phyloP scores from a whole-genome alignment of 2,113 vertebrate species.

The zebrafish (Danio rerio) region DNA sequence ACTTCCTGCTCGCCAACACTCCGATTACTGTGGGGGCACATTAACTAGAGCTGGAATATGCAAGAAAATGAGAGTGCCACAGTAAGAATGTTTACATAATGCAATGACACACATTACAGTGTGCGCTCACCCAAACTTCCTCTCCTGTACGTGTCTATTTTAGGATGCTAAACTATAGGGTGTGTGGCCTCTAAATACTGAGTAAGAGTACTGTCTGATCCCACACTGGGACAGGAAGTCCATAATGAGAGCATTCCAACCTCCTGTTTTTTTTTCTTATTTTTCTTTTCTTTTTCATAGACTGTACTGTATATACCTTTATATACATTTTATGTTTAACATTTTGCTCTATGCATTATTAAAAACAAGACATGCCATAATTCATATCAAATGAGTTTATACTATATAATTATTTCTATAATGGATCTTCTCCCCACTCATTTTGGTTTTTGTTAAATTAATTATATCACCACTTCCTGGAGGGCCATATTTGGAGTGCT shows the following conservation, averaged over 20 bases:
- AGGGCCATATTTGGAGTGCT: conserved; percentile 55
- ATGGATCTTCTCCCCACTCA: background rate
- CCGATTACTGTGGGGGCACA: conserved; percentile 41
- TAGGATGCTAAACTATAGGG: conserved; percentile 60
- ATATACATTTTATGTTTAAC: background rate
- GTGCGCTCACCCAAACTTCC: conserved; percentile 30
- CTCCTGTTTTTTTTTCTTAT: conserved; percentile 29
- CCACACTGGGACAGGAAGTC: conserved; percentile 58
- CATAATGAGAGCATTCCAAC: conserved; percentile 52
- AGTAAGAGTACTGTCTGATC: conserved; percentile 42
- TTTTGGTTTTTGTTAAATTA: background rate
- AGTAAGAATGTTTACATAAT: conserved; percentile 44
- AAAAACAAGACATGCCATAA: no score
- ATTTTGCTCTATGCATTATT: background rate
- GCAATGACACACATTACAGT: conserved; percentile 40
- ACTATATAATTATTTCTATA: background rate
- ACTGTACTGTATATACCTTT: conserved; percentile 27
- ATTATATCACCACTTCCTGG: conserved; percentile 29
- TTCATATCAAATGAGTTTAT: no score
- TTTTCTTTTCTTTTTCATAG: background rate
- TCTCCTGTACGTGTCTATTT: conserved; percentile 52
- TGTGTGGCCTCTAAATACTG: conserved; percentile 50
- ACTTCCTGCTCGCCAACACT: conserved; percentile 59
- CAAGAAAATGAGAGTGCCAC: conserved; percentile 40
- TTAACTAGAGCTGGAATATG: background rate